Conservation (phyloP, 2,797 vertebrate genomes). For the Anisognathus igniventris region DNA sequence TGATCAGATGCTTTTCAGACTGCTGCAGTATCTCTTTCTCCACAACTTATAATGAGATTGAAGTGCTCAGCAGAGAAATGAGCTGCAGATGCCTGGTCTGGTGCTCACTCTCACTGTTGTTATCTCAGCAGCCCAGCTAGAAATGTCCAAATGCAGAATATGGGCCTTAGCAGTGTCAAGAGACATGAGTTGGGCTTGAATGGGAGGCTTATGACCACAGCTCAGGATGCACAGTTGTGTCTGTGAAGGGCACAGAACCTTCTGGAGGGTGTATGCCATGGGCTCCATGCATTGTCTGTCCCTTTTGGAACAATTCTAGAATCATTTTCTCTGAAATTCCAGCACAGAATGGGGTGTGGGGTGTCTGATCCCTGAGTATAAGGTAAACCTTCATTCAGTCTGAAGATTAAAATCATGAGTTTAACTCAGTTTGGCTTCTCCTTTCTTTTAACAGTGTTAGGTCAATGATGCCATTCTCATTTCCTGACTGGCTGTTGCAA, state of each 20-base stretch:
- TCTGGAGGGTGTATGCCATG: fast-evolving
- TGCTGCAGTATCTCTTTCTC: not conserved
- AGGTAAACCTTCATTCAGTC: not conserved
- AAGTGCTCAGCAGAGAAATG: not conserved
- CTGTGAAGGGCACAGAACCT: not conserved
- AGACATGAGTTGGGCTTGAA: not conserved
- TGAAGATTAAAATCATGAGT: not conserved
- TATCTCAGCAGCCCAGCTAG: not conserved
- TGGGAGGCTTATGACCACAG: not conserved
- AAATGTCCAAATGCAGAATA: not conserved
- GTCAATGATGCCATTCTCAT: not conserved
- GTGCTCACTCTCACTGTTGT: not conserved
- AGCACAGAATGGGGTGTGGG: not conserved
- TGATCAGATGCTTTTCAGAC: not conserved
- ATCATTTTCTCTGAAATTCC: not conserved
- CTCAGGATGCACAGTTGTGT: not conserved
- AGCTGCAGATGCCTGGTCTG: not conserved
- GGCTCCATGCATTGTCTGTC: not conserved
- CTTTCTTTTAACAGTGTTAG: not conserved
- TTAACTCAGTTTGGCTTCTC: not conserved
- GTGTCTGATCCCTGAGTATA: not conserved
- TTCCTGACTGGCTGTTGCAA: not conserved
- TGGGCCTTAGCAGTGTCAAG: not conserved
- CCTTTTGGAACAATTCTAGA: not conserved
- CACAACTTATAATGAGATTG: not conserved